Percentiles rank a stretch among this genome's conserved stretches.
Evolutionary conservation across 2,888 invertebrate species (phyloP).

Genomic region (Trachelus iudaicus): DNA sequence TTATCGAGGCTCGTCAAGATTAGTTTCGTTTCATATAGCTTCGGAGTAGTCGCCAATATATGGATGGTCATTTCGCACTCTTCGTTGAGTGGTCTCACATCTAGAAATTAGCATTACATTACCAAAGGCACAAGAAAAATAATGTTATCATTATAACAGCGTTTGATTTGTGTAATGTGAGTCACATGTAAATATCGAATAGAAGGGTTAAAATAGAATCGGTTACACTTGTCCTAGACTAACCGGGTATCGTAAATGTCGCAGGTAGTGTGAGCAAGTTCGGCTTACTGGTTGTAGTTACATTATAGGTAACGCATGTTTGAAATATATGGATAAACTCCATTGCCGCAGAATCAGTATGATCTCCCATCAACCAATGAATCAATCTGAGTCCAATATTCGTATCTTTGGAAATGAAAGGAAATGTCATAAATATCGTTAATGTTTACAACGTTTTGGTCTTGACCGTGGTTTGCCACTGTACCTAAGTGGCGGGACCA

Average conservation of each 20-base stretch:
- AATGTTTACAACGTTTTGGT: not conserved
- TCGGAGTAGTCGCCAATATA: slow-evolving; percentile 22
- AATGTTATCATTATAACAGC: not conserved
- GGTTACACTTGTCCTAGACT: not conserved
- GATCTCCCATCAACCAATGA: slow-evolving; percentile 48
- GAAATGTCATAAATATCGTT: slow-evolving; percentile 9
- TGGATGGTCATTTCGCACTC: slow-evolving; percentile 34
- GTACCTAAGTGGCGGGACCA: slow-evolving; percentile 54
- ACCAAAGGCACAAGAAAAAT: not conserved
- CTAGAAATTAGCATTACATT: slow-evolving; percentile 19
- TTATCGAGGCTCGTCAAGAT: slow-evolving; percentile 33
- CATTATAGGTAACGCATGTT: slow-evolving; percentile 41
- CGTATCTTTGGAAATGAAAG: slow-evolving; percentile 38
- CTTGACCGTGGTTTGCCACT: not conserved
- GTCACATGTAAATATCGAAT: not conserved
- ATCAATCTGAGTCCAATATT: slow-evolving; percentile 50
- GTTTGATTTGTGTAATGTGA: not conserved
- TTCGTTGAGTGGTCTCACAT: slow-evolving; percentile 23
- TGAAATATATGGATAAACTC: slow-evolving; percentile 50
- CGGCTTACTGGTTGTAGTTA: slow-evolving; percentile 19
- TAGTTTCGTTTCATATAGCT: slow-evolving; percentile 30
- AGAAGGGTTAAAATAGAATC: not conserved
- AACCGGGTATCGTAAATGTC: slow-evolving; percentile 33
- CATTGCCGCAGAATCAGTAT: slow-evolving; percentile 32
- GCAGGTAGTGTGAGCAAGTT: slow-evolving; percentile 21